Evolutionary conservation across 2,888 invertebrate species (phyloP), one percentile per base, ranked within the genome.

Genomic region (Campoletis raptor): DNA sequence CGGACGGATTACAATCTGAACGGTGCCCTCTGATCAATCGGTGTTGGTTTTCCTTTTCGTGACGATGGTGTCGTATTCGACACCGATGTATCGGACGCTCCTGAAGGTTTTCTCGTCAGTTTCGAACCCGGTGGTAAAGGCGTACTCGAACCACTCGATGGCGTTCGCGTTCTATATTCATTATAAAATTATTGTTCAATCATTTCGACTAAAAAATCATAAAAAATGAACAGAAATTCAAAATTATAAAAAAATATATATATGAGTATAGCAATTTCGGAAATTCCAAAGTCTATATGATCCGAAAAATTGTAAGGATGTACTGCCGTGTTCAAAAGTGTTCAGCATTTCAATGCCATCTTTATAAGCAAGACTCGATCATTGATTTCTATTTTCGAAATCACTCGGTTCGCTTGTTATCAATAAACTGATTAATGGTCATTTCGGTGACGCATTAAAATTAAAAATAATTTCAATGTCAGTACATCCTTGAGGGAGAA

Each of bases 71-170:
- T 93, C 80, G 94, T 94, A 67, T 81, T 85, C 85, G 95, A 96
- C 9, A 96, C 95, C 18, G 96, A 95, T 24, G 95, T 95, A 89
- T 97, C 97, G 7, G 97, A 96, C 24, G 96, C 96, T 87, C 96
- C 97, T 0, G 97, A 97, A 7, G 96, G 95, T 92, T 96, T 96
- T 77, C 97, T 95, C 87, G 96, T 93, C 86, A 97, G 93, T 90
- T 96, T 95, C 70, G 96, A 95, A 42, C 96, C 96, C 45, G 96
- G 95, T 30, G 96, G 96, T 85, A 97, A 96, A 67, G 97, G 97
- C 15, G 97, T 97, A 88, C 96, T 96, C 87, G 97, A 97, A 83
- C 97, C 97, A 81, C 93, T 94, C 64, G 97, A 97, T 79, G 97
- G 97, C 89, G 97, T 97, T 93, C 97, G 95, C 94, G 97, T 96